Percentiles rank a stretch among this genome's conserved stretches.
Evolutionary conservation across 1,140 invertebrate genomes (phyloP).

Genomic region (Caenorhabditis briggsae): DNA sequence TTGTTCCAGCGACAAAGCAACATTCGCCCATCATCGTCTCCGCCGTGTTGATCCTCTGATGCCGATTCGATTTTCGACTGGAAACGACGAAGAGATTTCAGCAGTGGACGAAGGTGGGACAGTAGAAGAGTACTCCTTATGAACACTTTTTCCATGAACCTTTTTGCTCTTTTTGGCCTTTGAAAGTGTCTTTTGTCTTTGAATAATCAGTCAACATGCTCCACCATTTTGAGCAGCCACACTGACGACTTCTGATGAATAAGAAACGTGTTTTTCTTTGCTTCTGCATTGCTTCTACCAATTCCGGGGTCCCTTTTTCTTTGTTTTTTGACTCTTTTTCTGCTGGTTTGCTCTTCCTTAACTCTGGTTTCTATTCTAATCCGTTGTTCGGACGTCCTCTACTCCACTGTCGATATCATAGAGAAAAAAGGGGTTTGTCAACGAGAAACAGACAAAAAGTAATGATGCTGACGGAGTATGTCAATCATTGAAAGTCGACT

Average conservation of each 20-base stretch:
- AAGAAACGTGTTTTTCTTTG: conserved; percentile 49
- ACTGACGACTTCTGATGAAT: conserved; percentile 41
- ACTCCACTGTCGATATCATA: not conserved
- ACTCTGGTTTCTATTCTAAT: conserved; percentile 18
- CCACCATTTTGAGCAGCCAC: not conserved
- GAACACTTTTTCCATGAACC: not conserved
- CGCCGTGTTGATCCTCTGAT: conserved; percentile 28
- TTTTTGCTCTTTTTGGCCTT: not conserved
- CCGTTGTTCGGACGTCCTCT: conserved; percentile 46
- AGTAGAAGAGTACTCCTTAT: not conserved
- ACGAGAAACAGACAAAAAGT: conserved; percentile 6
- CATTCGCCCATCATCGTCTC: conserved; percentile 41
- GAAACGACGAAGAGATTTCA: not conserved
- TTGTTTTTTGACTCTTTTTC: conserved; percentile 21
- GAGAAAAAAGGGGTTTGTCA: not conserved
- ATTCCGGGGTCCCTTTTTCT: not conserved
- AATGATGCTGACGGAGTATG: conserved; percentile 52
- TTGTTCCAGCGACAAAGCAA: conserved; percentile 40
- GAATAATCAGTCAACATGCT: conserved; percentile 33
- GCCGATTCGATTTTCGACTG: conserved; percentile 34
- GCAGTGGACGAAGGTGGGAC: not conserved
- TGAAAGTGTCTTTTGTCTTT: conserved; percentile 1
- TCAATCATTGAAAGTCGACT: conserved; percentile 40
- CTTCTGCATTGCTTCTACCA: conserved; percentile 12
- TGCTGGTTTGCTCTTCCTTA: conserved; percentile 42